Base-by-base conservation (phyloP, 2,888 invertebrate species). In the Steinernema hermaphroditum region DNA sequence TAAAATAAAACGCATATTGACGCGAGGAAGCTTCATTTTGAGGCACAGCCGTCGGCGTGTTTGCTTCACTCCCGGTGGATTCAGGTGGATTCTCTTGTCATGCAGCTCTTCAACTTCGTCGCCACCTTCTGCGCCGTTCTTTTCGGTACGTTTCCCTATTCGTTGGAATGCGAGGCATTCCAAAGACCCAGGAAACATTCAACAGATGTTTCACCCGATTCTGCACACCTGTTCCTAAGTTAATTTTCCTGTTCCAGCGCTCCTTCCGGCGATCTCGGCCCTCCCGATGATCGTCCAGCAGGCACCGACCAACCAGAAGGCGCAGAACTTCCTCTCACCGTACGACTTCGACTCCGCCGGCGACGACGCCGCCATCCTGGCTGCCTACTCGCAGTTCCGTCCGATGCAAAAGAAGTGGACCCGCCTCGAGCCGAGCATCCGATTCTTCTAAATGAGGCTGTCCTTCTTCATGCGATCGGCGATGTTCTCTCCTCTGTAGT, bases 401-500 rank as follows among this genome's bases (percentile, higher is more conserved):
- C 72, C 49, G 8, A 50, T 72, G 37, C 72, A 72, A 34, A 72
- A 72, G 72, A 72, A 72, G 68, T 72, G 72, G 72, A 69, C 32
- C 24, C 72, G 72, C 0, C 72, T 72, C n/a, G 72, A 72, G 37
- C 72, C 72, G 9, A 68, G 68, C 68, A 72, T 72, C 46, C 72
- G 72, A 34, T 72, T 72, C 72, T 72, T 68, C 14, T 68, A 68
- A 62, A 16, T 32, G 19, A 12, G 4, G 27, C 32, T 29, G 34
- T 69, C 19, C 19, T 29, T 29, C 2, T 16, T 14, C n/a, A 27
- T 22, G 9, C n/a, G 32, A 44, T 46, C 49, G 24, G 29, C 32
- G 46, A 44, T 69, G 32, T 93, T 0, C 16, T 32, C 6, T 22
- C 12, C 54, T 93, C 1, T 54, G 27, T 29, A 27, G 6, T 6